Evolutionary conservation across 2,888 invertebrate species (phyloP).

Genomic region (Cryptosula pallasiana): DNA sequence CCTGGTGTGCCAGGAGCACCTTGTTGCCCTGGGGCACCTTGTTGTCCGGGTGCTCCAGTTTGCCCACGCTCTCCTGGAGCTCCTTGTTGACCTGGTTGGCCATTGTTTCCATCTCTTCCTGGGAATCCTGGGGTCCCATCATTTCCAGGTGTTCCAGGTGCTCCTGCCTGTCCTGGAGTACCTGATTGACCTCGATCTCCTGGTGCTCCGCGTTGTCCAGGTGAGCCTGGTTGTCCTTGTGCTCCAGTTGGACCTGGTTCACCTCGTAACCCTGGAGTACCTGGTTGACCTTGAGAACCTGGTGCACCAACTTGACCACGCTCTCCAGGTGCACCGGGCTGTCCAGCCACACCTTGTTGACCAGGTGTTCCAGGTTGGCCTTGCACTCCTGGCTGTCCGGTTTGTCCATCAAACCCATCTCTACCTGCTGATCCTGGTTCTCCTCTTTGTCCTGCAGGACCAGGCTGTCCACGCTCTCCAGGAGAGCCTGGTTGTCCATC

Average conservation of each 20-base stretch:
- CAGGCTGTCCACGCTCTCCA: constrained; percentile 12
- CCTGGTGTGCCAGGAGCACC: neutral
- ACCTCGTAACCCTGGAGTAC: constrained; percentile 25
- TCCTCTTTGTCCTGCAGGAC: neutral
- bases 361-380: constrained; percentile 12
- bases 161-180: constrained; percentile 10
- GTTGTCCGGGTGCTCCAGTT: constrained; percentile 4
- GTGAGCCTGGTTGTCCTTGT: neutral
- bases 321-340: constrained; percentile 18
- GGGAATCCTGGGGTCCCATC: neutral
- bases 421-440: constrained; percentile 25
- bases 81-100: constrained; percentile 24
- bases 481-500: neutral
- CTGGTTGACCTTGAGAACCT: constrained; percentile 24
- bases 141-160: neutral
- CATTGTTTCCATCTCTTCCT: constrained; percentile 19
- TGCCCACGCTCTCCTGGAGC: neutral
- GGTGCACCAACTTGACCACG: constrained; percentile 23
- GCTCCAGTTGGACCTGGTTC: constrained; percentile 6
- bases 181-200: constrained; percentile 11
- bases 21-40: neutral
- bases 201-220: constrained; percentile 8
- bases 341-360: constrained; percentile 14
- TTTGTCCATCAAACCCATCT: constrained; percentile 22
- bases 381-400: constrained; percentile 23